A percentile compares a stretch with the other conserved stretches of the same genome.
Conservation (phyloP, 2,113 vertebrate species). For the Ochotona princeps region DNA sequence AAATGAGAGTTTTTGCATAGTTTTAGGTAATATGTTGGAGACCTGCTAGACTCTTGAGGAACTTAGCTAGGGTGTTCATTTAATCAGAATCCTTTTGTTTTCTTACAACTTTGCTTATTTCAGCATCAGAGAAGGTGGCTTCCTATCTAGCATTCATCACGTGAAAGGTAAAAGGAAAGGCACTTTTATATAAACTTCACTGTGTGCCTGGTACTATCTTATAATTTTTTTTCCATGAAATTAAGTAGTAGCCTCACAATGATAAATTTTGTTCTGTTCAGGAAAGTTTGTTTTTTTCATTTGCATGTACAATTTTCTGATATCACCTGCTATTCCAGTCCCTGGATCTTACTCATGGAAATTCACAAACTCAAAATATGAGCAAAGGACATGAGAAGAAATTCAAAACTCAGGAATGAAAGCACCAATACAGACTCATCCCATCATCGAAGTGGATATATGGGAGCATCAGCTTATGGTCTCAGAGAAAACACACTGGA, state of each 20-base stretch:
- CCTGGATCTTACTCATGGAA: conserved; percentile 70
- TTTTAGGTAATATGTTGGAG: conserved; percentile 71
- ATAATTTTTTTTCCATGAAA: not conserved
- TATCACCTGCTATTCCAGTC: conserved; percentile 76
- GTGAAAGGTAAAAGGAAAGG: conserved; percentile 19
- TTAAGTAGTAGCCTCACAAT: conserved; percentile 55
- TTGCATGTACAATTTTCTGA: conserved; percentile 69
- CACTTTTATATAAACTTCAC: conserved; percentile 52
- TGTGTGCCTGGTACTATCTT: conserved; percentile 11
- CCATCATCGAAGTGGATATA: not conserved
- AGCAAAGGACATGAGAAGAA: conserved; percentile 73
- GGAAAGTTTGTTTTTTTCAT: conserved; percentile 73
- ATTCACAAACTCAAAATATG: conserved; percentile 79
- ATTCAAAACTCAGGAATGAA: conserved; percentile 43
- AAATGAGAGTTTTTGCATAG: conserved; percentile 18
- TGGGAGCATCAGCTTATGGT: not conserved
- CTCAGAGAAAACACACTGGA: not conserved
- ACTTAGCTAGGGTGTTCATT: conserved; percentile 13
- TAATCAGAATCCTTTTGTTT: conserved; percentile 50
- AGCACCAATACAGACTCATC: not conserved
- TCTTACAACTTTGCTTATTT: conserved; percentile 51
- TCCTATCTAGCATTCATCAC: conserved; percentile 61
- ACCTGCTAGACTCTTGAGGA: not conserved
- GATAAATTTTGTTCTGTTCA: conserved; percentile 67
- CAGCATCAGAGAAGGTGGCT: conserved; percentile 41